Evolutionary conservation across 2,113 vertebrate species (phyloP).

Genomic region (Lontra canadensis): DNA sequence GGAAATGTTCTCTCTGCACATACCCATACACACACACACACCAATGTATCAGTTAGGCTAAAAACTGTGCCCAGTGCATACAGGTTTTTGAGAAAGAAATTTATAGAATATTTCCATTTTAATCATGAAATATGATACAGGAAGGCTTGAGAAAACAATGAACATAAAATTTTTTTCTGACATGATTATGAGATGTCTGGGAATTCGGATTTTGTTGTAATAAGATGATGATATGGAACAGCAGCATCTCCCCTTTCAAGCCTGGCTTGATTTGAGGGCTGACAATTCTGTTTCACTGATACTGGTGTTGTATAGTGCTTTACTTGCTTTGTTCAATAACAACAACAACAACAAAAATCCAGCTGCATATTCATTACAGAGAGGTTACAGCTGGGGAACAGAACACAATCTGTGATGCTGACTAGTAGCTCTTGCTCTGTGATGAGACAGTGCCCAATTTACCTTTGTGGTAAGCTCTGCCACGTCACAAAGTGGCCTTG

Average conservation of each 20-base stretch:
- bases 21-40: not conserved
- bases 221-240: not conserved
- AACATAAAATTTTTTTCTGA: not conserved
- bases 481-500: not conserved
- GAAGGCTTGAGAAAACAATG: constrained; percentile 47
- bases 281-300: constrained; percentile 22
- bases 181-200: not conserved
- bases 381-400: constrained; percentile 79
- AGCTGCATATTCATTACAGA: constrained; percentile 66
- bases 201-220: constrained; percentile 39
- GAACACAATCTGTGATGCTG: constrained; percentile 55
- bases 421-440: constrained; percentile 74
- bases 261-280: constrained; percentile 35
- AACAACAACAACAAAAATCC: constrained; percentile 58
- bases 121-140: not conserved
- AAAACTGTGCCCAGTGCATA: not conserved
- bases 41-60: not conserved
- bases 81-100: constrained; percentile 8
- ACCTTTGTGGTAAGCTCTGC: constrained; percentile 61
- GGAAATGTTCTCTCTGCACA: not conserved
- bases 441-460: constrained; percentile 12
- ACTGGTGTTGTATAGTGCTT: constrained; percentile 13
- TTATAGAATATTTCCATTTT: constrained; percentile 2
- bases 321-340: constrained; percentile 35
- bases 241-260: constrained; percentile 49